Percentiles rank a stretch among this genome's conserved stretches.
These are phyloP conservation scores for Epizoanthus illoricatus DNA, from an alignment of 92 coral and sea anemone species.

Conservation along the genomic window DNA sequence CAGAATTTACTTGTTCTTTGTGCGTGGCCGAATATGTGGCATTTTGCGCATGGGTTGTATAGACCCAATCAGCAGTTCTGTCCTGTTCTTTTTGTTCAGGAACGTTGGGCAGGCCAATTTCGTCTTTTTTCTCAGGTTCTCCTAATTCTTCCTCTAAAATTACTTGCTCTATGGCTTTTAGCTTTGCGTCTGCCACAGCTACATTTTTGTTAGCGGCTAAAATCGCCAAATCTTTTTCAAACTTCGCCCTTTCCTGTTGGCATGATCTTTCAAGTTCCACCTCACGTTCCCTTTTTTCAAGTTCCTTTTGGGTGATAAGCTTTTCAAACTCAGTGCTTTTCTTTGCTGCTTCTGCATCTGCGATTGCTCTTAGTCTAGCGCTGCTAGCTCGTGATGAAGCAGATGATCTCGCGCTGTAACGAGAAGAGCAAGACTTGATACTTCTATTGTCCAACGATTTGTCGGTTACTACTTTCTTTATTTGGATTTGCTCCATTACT, in stretches of 20 bases:
- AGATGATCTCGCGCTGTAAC: not conserved
- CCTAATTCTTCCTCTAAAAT: not conserved
- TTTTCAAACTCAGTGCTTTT: conserved; percentile 14
- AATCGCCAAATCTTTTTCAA: not conserved
- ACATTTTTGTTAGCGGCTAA: conserved; percentile 12
- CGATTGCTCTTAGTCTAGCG: conserved; percentile 12
- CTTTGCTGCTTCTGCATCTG: conserved; percentile 7
- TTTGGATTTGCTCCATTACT: conserved; percentile 5
- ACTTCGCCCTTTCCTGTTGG: conserved; percentile 19
- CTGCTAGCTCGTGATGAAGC: conserved; percentile 13
- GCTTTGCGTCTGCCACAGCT: conserved; percentile 26
- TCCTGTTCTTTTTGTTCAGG: not conserved
- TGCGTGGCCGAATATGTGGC: not conserved
- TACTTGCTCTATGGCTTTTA: conserved; percentile 4
- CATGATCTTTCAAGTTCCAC: conserved; percentile 2
- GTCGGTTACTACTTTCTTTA: conserved; percentile 12
- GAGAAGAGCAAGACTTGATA: conserved; percentile 6
- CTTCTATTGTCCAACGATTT: conserved; percentile 10
- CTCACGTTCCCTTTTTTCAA: conserved; percentile 5
- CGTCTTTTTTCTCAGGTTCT: too few species aligned
- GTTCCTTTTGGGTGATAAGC: conserved; percentile 14
- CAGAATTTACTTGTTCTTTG: too few species aligned
- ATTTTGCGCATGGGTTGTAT: not conserved
- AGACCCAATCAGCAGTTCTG: not conserved
- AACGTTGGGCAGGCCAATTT: not conserved